These are phyloP conservation scores for Serilophus lunatus DNA, from an alignment of 2,113 vertebrate genomes.

Conservation along the genomic window DNA sequence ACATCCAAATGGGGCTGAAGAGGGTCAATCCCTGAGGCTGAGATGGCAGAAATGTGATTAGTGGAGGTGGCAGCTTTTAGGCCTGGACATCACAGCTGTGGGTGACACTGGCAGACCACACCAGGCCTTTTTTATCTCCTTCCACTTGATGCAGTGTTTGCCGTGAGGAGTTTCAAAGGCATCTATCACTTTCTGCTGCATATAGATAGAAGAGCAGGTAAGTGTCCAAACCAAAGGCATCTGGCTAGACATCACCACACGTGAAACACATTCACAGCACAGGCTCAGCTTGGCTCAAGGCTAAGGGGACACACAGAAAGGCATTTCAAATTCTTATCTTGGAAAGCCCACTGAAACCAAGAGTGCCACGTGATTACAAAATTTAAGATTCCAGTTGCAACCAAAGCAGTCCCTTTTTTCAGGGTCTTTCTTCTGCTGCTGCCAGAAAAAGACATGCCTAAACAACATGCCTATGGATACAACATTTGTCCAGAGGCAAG, in stretches of 20 bases:
- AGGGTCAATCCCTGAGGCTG: rapidly evolving
- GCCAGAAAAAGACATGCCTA: background rate
- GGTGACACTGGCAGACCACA: background rate
- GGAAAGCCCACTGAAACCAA: background rate
- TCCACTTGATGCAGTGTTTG: background rate
- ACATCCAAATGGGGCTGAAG: rapidly evolving
- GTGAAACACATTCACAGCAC: background rate
- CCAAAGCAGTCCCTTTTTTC: background rate
- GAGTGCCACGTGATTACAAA: background rate
- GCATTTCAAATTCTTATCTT: background rate
- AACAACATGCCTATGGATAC: background rate
- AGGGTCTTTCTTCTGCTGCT: background rate
- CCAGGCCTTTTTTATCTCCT: background rate
- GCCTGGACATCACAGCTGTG: background rate
- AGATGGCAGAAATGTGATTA: background rate
- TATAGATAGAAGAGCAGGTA: background rate
- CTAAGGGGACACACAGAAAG: background rate
- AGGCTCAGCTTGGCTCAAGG: background rate
- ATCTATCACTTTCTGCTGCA: background rate
- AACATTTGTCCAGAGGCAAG: background rate
- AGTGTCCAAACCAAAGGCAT: background rate
- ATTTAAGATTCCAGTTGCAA: background rate
- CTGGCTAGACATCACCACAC: background rate
- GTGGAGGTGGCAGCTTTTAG: background rate
- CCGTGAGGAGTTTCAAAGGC: background rate